Evolutionary conservation across 1,140 invertebrate species (phyloP), one percentile per base, ranked within the genome.

Genomic region (Belonocnema kinseyi): DNA sequence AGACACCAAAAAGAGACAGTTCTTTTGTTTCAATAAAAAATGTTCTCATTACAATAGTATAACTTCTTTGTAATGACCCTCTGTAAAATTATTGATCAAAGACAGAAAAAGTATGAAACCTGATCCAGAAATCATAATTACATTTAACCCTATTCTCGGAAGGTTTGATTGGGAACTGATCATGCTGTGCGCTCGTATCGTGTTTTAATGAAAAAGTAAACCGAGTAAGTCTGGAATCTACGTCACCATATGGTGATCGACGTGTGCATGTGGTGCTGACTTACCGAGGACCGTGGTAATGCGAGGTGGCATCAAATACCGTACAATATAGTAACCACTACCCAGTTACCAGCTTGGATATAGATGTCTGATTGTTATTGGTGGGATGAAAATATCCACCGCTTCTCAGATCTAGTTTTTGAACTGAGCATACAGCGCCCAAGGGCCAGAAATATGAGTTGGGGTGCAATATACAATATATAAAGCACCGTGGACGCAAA

Each of bases 401-500:
- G 26, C 61, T 6, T 46, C 40, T 66, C 26, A 4, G 10, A 33
- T 10, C 14, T 13, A 46, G 26, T 66, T 66, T 66, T 40, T 33
- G 33, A 13, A 66, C 26, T 40, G 58, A 61, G 56, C 1, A n/a
- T 66, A 66, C 13, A 66, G 33, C n/a, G 61, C 26, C 40, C 14
- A n/a, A 40, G 61, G 61, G 26, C 40, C 40, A 46, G 40, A 10
- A 66, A 66, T n/a, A 16, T 12, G 13, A 14, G 61, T 16, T 66
- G 14, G 21, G 26, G 61, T 33, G 13, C 33, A 66, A 66, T 40
- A 5, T 66, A 54, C 14, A 10, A 66, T 66, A n/a, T 17, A 66
- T 66, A n/a, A 66, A n/a, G 61, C 61, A 40, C n/a, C n/a, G 61
- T 66, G 61, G 61, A 66, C 26, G n/a, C 40, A 66, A 21, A 8